phyloP scores from a whole-genome alignment of 2,113 vertebrate genomes.

The Malurus alboscapulatus region DNA sequence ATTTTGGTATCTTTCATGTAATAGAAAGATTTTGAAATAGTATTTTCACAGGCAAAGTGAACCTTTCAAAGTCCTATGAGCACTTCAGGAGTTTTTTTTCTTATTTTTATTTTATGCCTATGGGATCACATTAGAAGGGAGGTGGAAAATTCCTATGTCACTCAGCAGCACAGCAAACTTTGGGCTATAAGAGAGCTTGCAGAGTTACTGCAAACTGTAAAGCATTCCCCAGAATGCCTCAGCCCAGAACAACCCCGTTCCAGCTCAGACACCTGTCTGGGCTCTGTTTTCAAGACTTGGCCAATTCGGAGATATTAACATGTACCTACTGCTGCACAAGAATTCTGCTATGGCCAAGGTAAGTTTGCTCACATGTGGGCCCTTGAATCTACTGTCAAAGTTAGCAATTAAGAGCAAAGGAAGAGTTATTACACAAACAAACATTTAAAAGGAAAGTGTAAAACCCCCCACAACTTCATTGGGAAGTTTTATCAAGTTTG shows the following conservation, averaged over 20 bases:
- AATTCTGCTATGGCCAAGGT: background rate
- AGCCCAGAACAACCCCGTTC: background rate
- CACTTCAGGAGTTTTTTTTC: accelerated
- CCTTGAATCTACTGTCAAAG: background rate
- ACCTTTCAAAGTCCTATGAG: background rate
- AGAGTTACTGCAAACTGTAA: background rate
- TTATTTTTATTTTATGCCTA: background rate
- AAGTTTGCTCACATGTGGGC: background rate
- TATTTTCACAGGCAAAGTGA: background rate
- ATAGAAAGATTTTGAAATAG: background rate
- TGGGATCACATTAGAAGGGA: background rate
- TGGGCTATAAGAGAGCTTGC: background rate
- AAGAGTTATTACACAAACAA: background rate
- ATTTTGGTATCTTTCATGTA: background rate
- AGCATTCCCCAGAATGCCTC: background rate
- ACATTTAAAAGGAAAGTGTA: background rate
- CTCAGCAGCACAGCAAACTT: background rate
- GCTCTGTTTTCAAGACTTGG: background rate
- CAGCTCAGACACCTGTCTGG: background rate
- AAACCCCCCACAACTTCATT: background rate
- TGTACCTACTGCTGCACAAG: background rate
- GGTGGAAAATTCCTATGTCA: background rate
- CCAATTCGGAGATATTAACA: background rate
- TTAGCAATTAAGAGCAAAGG: background rate
- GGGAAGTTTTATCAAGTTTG: background rate